Evolutionary conservation across 1,140 invertebrate genomes (phyloP).

Genomic region (Drosophila burlai): DNA sequence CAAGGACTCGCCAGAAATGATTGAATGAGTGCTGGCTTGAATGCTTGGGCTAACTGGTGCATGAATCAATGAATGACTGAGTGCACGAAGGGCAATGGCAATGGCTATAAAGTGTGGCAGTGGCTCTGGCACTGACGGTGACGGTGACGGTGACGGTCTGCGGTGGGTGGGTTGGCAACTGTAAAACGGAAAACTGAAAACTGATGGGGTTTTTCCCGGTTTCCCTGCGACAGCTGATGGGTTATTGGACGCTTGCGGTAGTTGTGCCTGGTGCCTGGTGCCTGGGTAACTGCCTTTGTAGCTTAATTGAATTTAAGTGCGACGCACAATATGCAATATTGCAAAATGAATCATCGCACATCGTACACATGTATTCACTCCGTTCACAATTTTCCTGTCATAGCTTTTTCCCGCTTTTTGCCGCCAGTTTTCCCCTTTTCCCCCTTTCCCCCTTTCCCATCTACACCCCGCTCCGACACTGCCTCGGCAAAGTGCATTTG

Average conservation of each 20-base stretch:
- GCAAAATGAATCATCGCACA: conserved; percentile 63
- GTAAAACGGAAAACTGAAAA: conserved; percentile 14
- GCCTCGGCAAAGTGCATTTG: conserved; percentile 59
- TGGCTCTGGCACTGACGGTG: neutral
- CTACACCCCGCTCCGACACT: neutral
- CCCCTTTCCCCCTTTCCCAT: too few species aligned
- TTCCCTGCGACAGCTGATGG: conserved; percentile 31
- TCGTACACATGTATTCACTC: conserved; percentile 19
- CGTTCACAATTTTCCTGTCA: conserved; percentile 17
- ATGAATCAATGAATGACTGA: conserved; percentile 66
- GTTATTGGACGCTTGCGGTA: conserved; percentile 56
- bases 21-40: conserved; percentile 67
- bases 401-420: conserved; percentile 5
- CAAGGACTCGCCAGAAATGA: conserved; percentile 48
- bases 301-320: conserved; percentile 82
- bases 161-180: neutral
- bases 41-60: conserved; percentile 68
- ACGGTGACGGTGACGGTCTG: too few species aligned
- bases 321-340: conserved; percentile 81
- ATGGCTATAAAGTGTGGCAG: conserved; percentile 46
- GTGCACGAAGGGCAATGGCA: conserved; percentile 51
- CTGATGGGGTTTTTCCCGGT: conserved; percentile 6
- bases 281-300: conserved; percentile 70
- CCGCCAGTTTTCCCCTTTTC: neutral
- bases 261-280: conserved; percentile 42